Evolutionary conservation across 2,797 vertebrate species (phyloP).

Genomic region (Phataginus tetradactyla): DNA sequence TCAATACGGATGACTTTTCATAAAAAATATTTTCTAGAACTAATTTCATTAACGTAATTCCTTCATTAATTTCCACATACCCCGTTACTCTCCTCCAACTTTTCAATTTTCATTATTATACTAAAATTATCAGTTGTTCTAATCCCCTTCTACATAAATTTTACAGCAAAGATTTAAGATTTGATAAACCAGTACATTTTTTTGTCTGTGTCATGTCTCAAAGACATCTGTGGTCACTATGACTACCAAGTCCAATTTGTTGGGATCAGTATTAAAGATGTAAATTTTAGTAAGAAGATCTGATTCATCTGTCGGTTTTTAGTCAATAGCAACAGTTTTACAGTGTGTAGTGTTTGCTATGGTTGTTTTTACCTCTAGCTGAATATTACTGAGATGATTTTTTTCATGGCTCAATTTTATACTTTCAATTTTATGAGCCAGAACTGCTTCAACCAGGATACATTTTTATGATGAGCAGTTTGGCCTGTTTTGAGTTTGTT

Average conservation of each 20-base stretch:
- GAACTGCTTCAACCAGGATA: background rate
- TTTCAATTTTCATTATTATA: conserved; percentile 2
- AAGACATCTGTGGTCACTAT: background rate
- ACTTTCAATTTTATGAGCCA: conserved; percentile 9
- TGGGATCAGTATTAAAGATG: background rate
- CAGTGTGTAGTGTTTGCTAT: background rate
- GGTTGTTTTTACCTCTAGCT: background rate
- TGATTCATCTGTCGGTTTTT: background rate
- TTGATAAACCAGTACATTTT: background rate
- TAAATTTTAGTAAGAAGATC: background rate
- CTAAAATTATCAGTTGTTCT: background rate
- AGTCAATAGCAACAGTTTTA: background rate
- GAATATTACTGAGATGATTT: background rate
- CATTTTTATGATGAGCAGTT: conserved; percentile 4
- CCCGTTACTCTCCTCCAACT: background rate
- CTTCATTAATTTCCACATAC: background rate
- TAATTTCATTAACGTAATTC: background rate
- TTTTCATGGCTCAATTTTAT: background rate
- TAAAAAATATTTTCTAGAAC: background rate
- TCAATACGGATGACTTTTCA: background rate
- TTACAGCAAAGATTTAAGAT: background rate
- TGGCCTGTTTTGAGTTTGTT: background rate
- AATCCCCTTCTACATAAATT: background rate
- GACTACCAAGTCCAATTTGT: background rate
- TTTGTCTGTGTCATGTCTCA: background rate